These are phyloP conservation scores for Addax nasomaculatus DNA, from an alignment of 2,113 vertebrate species.

Conservation along the genomic window DNA sequence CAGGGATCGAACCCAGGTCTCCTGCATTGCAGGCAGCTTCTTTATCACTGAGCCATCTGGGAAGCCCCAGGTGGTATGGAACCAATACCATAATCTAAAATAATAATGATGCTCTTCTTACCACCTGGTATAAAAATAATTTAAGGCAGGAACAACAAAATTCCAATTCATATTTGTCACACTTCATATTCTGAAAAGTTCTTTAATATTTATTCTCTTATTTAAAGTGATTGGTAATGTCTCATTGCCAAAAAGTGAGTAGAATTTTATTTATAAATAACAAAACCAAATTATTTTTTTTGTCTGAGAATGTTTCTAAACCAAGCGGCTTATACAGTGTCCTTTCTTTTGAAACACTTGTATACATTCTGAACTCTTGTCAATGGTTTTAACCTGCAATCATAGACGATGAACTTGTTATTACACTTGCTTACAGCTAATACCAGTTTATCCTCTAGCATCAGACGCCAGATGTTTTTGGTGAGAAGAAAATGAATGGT, in stretches of 20 bases:
- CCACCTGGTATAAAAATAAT: not conserved
- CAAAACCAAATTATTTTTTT: not conserved
- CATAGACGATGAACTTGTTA: slow-evolving; percentile 66
- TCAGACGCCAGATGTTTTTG: slow-evolving; percentile 76
- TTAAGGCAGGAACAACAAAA: not conserved
- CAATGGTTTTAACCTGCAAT: slow-evolving; percentile 63
- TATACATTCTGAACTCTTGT: slow-evolving; percentile 11
- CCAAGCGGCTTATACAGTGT: not conserved
- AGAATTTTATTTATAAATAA: slow-evolving; percentile 30
- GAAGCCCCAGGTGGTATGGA: not conserved
- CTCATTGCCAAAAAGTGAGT: not conserved
- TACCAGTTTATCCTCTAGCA: slow-evolving; percentile 70
- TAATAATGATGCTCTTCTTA: not conserved
- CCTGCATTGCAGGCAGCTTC: not conserved
- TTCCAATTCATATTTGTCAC: not conserved
- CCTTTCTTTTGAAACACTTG: slow-evolving; percentile 37
- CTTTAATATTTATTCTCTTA: not conserved
- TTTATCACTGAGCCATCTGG: not conserved
- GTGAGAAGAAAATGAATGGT: slow-evolving; percentile 76
- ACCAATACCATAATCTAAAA: not conserved
- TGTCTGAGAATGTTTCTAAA: not conserved
- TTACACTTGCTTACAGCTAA: slow-evolving; percentile 64
- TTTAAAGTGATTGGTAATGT: not conserved
- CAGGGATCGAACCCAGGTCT: not conserved
- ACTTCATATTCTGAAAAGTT: not conserved